Conservation (phyloP, 2,888 invertebrate genomes). For the Seira sanloemensis region DNA sequence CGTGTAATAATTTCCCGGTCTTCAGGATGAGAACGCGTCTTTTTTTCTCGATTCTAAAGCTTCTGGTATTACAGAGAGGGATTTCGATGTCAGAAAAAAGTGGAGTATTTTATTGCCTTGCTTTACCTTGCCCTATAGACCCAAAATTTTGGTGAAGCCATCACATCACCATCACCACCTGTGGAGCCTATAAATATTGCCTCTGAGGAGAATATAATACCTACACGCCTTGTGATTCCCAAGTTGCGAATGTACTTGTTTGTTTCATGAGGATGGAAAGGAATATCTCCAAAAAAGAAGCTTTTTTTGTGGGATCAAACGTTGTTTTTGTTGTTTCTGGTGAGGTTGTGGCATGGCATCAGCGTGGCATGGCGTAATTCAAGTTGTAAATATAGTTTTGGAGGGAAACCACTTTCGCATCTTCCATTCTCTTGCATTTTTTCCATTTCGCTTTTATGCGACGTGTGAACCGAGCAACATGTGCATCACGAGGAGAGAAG, state of each 20-base stretch:
- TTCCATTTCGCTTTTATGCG: background rate
- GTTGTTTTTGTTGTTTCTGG: background rate
- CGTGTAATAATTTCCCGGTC: too few species aligned
- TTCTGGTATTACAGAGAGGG: background rate
- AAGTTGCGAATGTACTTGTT: background rate
- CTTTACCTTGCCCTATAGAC: constrained; percentile 43
- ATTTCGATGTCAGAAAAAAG: background rate
- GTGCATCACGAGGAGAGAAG: background rate
- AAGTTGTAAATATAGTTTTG: constrained; percentile 18
- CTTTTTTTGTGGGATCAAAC: background rate
- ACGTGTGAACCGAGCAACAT: background rate
- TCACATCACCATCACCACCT: constrained; percentile 17
- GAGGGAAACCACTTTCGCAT: constrained; percentile 45
- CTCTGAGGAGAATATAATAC: background rate
- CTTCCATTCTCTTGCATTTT: background rate
- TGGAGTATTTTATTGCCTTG: background rate
- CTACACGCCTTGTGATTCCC: background rate
- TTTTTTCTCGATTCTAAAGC: too few species aligned
- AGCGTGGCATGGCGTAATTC: constrained; percentile 16
- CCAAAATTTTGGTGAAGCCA: constrained; percentile 25
- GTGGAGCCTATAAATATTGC: constrained; percentile 11
- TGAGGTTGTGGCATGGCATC: background rate
- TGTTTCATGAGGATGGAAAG: background rate
- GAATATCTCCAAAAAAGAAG: background rate
- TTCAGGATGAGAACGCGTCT: too few species aligned